Conservation (phyloP, 2,888 invertebrate genomes). For the Criorhina ranunculi region DNA sequence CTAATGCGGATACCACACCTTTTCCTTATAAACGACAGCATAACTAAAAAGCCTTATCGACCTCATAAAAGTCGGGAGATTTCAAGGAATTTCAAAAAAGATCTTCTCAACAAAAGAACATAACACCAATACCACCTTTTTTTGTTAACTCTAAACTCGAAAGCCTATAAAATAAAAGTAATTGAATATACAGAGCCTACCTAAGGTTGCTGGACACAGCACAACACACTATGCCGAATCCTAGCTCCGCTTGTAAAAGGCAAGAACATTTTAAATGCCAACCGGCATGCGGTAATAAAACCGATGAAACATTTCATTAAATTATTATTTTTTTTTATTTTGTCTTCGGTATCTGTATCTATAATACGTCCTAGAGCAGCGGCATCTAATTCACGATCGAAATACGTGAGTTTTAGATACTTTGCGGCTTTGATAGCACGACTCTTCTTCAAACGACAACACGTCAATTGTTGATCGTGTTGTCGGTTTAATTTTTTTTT, state of each 20-base stretch:
- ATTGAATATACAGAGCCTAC: not conserved
- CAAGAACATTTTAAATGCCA: constrained; percentile 53
- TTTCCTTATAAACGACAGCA: not conserved
- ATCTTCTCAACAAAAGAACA: not conserved
- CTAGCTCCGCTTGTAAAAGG: constrained; percentile 4
- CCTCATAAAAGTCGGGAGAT: not conserved
- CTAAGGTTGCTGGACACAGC: constrained; percentile 9
- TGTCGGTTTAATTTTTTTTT: not conserved
- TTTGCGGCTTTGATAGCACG: constrained; percentile 37
- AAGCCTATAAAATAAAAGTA: constrained; percentile 5
- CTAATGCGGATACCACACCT: constrained; percentile 4
- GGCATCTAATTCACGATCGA: constrained; percentile 59
- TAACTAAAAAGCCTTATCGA: constrained; percentile 4
- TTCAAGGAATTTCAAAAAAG: constrained; percentile 1
- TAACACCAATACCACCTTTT: not conserved
- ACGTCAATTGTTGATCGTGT: constrained; percentile 22
- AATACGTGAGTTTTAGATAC: constrained; percentile 56
- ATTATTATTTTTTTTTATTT: constrained; percentile 39
- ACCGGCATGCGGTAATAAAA: constrained; percentile 64
- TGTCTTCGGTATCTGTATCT: not conserved
- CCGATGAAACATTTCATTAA: constrained; percentile 47
- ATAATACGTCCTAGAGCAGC: not conserved
- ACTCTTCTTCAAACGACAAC: constrained; percentile 50
- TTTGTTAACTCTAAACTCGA: constrained; percentile 5
- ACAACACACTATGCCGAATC: not conserved